phyloP scores from a whole-genome alignment of 2,113 vertebrate species.

The Rhea americana region DNA sequence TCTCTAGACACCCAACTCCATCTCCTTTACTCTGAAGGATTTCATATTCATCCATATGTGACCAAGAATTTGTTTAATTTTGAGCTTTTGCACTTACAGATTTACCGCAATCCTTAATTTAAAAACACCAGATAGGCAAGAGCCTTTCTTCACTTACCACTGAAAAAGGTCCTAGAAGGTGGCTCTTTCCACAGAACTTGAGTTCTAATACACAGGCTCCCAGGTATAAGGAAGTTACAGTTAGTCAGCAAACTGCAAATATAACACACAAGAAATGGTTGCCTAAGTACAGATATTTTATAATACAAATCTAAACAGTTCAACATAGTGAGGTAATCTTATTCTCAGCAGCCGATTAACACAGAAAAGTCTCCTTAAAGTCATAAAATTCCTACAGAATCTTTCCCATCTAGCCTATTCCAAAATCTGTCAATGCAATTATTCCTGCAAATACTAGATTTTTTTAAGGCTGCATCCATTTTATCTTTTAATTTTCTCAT shows the following conservation, averaged over 20 bases:
- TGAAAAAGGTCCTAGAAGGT: conserved; percentile 53
- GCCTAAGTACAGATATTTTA: not conserved
- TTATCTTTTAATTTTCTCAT: not conserved
- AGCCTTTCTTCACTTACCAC: conserved; percentile 63
- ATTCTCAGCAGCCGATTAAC: not conserved
- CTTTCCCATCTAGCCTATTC: not conserved
- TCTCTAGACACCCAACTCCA: not conserved
- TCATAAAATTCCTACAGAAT: not conserved
- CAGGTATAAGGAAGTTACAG: conserved; percentile 1
- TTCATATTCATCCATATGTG: not conserved
- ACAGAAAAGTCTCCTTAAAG: not conserved
- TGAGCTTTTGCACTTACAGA: not conserved
- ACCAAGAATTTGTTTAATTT: not conserved
- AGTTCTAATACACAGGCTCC: not conserved
- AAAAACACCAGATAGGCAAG: not conserved
- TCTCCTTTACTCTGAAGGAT: not conserved
- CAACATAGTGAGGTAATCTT: not conserved
- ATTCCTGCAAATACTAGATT: not conserved
- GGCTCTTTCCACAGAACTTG: conserved; percentile 45
- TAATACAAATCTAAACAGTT: not conserved
- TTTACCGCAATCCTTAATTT: not conserved
- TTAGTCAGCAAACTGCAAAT: conserved; percentile 51
- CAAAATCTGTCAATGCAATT: not conserved
- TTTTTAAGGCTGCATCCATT: not conserved
- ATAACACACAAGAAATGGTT: not conserved